Base-by-base conservation (phyloP, 2,797 vertebrate species). In the Silurus aristotelis region DNA sequence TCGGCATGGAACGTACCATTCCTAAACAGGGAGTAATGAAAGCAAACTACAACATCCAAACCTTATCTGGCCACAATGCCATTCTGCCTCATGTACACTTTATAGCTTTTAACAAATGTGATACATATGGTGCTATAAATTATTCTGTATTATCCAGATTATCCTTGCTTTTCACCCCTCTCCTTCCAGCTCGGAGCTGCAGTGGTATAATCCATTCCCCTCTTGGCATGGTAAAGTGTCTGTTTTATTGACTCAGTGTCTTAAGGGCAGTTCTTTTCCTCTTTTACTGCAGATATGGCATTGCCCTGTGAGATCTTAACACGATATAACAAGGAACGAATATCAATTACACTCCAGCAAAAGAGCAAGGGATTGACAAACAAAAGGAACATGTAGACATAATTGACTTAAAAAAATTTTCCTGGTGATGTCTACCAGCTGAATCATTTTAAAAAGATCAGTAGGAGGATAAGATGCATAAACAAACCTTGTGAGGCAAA, bases 181-280 rank as follows among this genome's bases (percentile, higher is more conserved):
- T 10, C 71, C 25, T 83, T 66, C 58, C 76, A 78, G 72, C 64
- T 55, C 64, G 64, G 64, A 9, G n/a, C 19, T 3, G 15, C 31
- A 56, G 64, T 89, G 38, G 88, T 80, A 77, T 52, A 17, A 27
- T 70, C 89, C 84, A 27, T 91, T 89, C 88, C 88, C 89, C 85
- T 90, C 86, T 83, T 89, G 67, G 87, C 80, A 89, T 87, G 83
- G 89, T 91, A 89, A 91, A 92, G 89, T 90, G 90, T 87, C 89
- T 90, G 89, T 89, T 88, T 90, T 90, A 92, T 91, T 92, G 91
- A 92, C 91, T 91, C 87, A 73, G 64, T 90, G 89, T 91, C 89
- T 91, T 90, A 88, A 87, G 87, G 91, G 89, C 89, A 90, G 91
- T 87, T 90, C 87, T 89, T 89, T 89, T 85, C 78, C 73, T 84